Conservation (phyloP, 2,888 invertebrate species). For the Drosophila nr. fundita region DNA sequence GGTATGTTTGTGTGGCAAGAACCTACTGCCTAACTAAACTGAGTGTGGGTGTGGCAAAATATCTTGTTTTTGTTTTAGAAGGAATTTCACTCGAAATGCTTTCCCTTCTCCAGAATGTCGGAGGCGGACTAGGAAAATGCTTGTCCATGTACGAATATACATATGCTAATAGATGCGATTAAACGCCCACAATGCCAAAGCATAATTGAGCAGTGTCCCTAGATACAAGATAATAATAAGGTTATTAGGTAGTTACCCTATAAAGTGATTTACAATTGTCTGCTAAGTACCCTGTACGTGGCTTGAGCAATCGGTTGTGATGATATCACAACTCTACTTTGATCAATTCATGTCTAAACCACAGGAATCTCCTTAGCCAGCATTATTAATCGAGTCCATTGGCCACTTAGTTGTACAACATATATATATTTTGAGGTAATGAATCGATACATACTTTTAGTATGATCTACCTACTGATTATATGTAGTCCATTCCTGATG, state of each 20-base stretch:
- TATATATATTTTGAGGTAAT: background rate
- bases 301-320: background rate
- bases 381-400: background rate
- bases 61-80: constrained; percentile 44
- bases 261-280: background rate
- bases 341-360: background rate
- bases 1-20: background rate
- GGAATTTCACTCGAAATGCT: constrained; percentile 35
- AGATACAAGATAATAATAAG: background rate
- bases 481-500: background rate
- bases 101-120: constrained; percentile 1
- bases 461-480: background rate
- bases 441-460: too few relatives aligned
- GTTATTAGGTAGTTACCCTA: constrained; percentile 8
- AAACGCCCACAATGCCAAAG: constrained; percentile 64
- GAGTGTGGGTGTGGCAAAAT: constrained; percentile 42
- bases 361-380: too few relatives aligned
- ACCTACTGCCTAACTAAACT: constrained; percentile 7
- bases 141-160: constrained; percentile 24
- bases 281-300: background rate
- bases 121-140: constrained; percentile 46
- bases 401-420: background rate
- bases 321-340: background rate
- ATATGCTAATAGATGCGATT: constrained; percentile 78
- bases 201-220: constrained; percentile 30